Base-by-base conservation (phyloP, 2,888 invertebrate genomes). In the Apotomis turbidana region DNA sequence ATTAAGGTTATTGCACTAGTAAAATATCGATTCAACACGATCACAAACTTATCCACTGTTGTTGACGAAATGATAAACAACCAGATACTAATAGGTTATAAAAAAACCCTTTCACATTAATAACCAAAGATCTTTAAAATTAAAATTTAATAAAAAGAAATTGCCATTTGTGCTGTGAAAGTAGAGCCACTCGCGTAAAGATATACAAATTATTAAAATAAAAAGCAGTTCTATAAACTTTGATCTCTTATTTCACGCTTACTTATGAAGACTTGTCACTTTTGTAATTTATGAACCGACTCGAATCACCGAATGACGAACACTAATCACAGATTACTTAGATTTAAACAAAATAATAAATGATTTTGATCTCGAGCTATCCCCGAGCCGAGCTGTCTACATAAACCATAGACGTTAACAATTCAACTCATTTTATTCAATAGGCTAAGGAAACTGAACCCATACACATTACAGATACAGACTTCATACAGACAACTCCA, bases 11-110 rank as follows among this genome's bases (percentile, higher is more conserved):
- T 77, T 79, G 80, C 81, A 81, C 78, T 78, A 77, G 79, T 81
- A 81, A 75, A 83, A 80, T 87, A 88, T 89, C 85, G 87, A 89
- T 87, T 88, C 78, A 85, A 86, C 80, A 84, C 78, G 77, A 77
- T 76, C 80, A 83, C 83, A 82, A 84, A 84, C 81, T 82, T 78
- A 83, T 83, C 77, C 77, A 81, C 71, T 79, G 76, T 75, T 80
- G 77, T 82, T 82, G 74, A 82, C 77, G 75, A 67, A 81, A 85
- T 81, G 75, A 80, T 84, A 86, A 86, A 87, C 84, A 87, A 54
- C 83, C 73, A 81, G 87, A 80, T 82, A 85, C 82, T 78, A 75
- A 74, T 77, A 77, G 77, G 78, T 75, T 75, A 78, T 78, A 80
- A 73, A 74, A 84, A 84, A 83, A 86, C 82, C 85, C 85, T 80